phyloP scores from a whole-genome alignment of 2,888 invertebrate species.

The Thyatira batis region DNA sequence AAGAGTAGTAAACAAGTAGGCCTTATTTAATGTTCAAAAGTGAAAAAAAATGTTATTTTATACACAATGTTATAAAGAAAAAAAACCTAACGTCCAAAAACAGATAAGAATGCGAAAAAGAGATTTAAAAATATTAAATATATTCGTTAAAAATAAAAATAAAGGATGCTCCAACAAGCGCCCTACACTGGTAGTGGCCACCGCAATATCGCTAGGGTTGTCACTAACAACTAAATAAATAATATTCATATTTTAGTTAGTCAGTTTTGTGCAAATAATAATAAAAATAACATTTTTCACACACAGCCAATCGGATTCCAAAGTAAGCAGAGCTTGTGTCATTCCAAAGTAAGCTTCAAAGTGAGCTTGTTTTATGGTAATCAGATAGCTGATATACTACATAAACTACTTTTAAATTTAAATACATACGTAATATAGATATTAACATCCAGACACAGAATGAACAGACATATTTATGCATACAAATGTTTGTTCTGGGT shows the following conservation, averaged over 20 bases:
- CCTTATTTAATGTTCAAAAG: conserved; percentile 12
- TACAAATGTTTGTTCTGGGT: too few relatives aligned
- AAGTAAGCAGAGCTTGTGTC: too few relatives aligned
- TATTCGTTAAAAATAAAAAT: conserved; percentile 54
- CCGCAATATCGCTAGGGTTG: conserved; percentile 42
- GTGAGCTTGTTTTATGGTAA: too few relatives aligned
- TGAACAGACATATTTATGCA: too few relatives aligned
- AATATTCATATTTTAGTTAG: background rate
- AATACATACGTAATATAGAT: too few relatives aligned
- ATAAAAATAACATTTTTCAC: too few relatives aligned
- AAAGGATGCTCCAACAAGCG: conserved; percentile 38
- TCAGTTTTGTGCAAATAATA: too few relatives aligned
- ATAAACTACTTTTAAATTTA: too few relatives aligned
- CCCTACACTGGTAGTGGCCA: conserved; percentile 56
- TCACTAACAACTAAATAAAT: conserved; percentile 7
- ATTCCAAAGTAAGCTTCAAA: too few relatives aligned
- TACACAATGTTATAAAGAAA: conserved; percentile 23
- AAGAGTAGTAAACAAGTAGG: background rate
- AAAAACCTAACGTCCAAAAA: conserved; percentile 18
- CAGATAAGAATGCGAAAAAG: conserved; percentile 60
- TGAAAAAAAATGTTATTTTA: conserved; percentile 16
- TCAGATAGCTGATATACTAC: too few relatives aligned
- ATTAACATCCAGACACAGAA: too few relatives aligned
- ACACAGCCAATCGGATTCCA: too few relatives aligned
- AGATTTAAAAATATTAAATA: conserved; percentile 49